phyloP scores from a whole-genome alignment of 2,113 vertebrate genomes.

The Lampris megalopsis region DNA sequence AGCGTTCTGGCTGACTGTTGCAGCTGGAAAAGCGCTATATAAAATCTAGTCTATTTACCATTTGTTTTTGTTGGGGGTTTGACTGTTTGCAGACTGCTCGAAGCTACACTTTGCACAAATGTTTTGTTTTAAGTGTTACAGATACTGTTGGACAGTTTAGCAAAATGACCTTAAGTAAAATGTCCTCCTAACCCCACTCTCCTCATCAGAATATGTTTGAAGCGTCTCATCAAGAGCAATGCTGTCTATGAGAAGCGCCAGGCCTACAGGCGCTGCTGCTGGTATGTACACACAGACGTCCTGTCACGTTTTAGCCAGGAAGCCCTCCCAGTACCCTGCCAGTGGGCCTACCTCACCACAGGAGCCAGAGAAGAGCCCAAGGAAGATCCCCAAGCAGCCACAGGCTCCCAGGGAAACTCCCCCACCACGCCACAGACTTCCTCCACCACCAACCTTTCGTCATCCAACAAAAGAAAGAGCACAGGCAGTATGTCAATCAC shows the following conservation, averaged over 20 bases:
- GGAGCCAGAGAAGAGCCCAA: conserved; percentile 79
- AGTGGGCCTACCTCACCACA: conserved; percentile 90
- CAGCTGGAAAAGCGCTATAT: no score
- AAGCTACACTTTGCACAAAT: neutral
- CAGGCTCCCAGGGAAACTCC: conserved; percentile 72
- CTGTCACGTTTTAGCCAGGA: conserved; percentile 86
- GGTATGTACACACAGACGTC: conserved; percentile 92
- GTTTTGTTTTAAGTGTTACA: neutral
- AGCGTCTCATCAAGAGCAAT: conserved; percentile 89
- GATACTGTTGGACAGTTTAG: neutral
- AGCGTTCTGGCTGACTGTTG: no score
- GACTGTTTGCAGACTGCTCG: no score
- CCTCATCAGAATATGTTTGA: conserved; percentile 86
- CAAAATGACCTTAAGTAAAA: neutral
- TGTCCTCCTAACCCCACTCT: neutral
- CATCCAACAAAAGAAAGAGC: conserved; percentile 86
- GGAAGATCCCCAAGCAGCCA: conserved; percentile 81
- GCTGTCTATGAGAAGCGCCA: conserved; percentile 94
- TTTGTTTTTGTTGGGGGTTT: no score
- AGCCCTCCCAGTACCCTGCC: conserved; percentile 91
- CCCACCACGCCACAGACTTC: conserved; percentile 73
- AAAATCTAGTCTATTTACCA: no score
- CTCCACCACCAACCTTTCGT: conserved; percentile 32
- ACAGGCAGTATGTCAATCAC: conserved; percentile 92
- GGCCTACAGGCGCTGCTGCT: conserved; percentile 87